Evolutionary conservation across 2,888 invertebrate genomes (phyloP).

Genomic region (Cephonodes hylas): DNA sequence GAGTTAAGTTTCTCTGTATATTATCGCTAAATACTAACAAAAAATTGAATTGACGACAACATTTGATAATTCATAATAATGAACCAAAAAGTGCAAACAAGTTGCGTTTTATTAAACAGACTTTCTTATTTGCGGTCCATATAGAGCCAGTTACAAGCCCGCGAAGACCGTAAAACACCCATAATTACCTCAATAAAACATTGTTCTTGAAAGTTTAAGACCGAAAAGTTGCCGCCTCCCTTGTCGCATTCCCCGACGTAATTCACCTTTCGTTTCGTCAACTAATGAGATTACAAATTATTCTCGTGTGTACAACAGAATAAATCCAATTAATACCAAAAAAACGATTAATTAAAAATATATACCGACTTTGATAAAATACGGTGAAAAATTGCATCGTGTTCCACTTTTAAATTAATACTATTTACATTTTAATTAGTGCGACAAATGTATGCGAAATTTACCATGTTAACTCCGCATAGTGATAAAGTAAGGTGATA

Average conservation of each 20-base stretch:
- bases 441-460: constrained; percentile 33
- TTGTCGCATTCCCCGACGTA: not conserved
- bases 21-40: too few species aligned
- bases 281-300: constrained; percentile 10
- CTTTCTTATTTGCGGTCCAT: not conserved
- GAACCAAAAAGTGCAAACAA: not conserved
- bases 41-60: too few species aligned
- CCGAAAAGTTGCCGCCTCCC: not conserved
- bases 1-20: too few species aligned
- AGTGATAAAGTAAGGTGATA: constrained; percentile 25
- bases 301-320: not conserved
- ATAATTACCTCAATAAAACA: constrained; percentile 9
- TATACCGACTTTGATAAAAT: not conserved
- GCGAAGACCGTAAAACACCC: not conserved
- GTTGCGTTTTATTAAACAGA: not conserved
- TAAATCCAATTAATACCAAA: not conserved
- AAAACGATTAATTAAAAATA: not conserved
- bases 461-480: constrained; percentile 23
- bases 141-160: not conserved
- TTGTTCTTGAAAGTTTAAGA: constrained; percentile 5
- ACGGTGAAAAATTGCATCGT: not conserved
- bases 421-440: constrained; percentile 28
- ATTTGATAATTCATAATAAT: not conserved
- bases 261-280: not conserved
- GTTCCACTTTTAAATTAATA: constrained; percentile 2